Evolutionary conservation across 2,888 invertebrate species (phyloP), one percentile per base, ranked within the genome.

Genomic region (Megalurothrips usitatus): DNA sequence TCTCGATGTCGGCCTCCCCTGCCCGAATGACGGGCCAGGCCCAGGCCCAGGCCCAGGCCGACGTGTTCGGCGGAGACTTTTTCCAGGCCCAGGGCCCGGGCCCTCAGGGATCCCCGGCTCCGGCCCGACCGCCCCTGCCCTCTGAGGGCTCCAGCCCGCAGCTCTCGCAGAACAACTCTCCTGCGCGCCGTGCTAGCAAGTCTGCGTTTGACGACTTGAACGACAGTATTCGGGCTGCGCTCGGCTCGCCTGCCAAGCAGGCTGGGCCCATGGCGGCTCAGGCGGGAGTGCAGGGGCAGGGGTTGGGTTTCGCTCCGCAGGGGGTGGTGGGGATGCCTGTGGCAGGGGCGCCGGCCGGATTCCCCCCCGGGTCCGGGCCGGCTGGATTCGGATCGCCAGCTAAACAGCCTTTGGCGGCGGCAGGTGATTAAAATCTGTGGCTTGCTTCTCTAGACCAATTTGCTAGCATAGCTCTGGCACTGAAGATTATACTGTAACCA

Each of bases 201-300:
- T 91, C 91, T 84, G 92, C 92, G 58, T 90, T 92, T 86, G 92
- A 92, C 85, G 92, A 92, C 85, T 89, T 92, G 83, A 92, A 92
- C 85, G 92, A 92, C 85, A 91, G 90, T 81, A 92, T 92, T 88
- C 89, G 91, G 82, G 91, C 91, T 89, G 91, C 92, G 80, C 89
- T 92, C 85, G 92, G 92, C 80, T 91, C 91, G 11, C 68, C 68
- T 10, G 68, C 68, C 9, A 75, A 75, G 68, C 68, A 75, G 26
- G 10, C 68, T 11, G 68, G 68, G 1, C 68, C 68, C 23, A 75
- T 75, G 68, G 68, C 68, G 23, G 68, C 26, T 8, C 68, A 75
- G 68, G 68, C 34, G 34, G 34, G 23, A 23, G 23, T 4, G 68
- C 68, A n/a, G 68, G 68, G 23, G 23, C 68, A 26, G 68, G 68